Evolutionary conservation across 2,888 invertebrate species (phyloP).

Genomic region (Galerucella nymphaeae): DNA sequence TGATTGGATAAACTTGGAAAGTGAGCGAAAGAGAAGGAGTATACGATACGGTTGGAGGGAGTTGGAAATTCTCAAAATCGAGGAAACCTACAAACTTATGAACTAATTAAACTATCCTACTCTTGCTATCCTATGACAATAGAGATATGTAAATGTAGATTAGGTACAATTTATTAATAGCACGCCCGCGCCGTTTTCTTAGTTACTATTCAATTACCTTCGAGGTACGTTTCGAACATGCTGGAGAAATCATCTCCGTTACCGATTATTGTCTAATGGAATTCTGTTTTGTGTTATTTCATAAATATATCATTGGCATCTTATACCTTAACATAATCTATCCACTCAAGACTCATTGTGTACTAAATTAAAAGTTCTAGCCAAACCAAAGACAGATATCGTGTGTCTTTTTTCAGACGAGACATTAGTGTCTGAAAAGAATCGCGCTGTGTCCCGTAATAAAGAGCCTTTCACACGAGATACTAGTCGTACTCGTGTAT

Average conservation of each 20-base stretch:
- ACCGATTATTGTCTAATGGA: conserved; percentile 10
- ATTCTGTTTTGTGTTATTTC: conserved; percentile 15
- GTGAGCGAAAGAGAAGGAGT: conserved; percentile 37
- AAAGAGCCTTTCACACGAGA: no score
- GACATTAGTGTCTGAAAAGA: no score
- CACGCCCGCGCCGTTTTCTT: conserved; percentile 49
- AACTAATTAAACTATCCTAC: conserved; percentile 66
- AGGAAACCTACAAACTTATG: conserved; percentile 64
- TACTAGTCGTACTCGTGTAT: no score
- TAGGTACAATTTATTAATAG: conserved; percentile 50
- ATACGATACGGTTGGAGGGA: conserved; percentile 9
- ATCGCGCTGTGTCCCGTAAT: no score
- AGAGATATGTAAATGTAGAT: conserved; percentile 65
- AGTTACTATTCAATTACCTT: conserved; percentile 47
- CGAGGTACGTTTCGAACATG: conserved; percentile 36
- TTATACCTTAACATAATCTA: no score
- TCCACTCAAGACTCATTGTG: no score
- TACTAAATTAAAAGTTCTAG: no score
- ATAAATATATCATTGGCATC: neutral
- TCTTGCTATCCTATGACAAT: conserved; percentile 64
- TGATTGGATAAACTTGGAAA: conserved; percentile 63
- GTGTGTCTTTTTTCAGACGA: no score
- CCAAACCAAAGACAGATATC: no score
- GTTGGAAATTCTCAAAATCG: conserved; percentile 50
- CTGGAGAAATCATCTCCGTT: conserved; percentile 18